Evolutionary conservation across 1,140 invertebrate genomes (phyloP).

Genomic region (Phymorhynchus buccinoides): DNA sequence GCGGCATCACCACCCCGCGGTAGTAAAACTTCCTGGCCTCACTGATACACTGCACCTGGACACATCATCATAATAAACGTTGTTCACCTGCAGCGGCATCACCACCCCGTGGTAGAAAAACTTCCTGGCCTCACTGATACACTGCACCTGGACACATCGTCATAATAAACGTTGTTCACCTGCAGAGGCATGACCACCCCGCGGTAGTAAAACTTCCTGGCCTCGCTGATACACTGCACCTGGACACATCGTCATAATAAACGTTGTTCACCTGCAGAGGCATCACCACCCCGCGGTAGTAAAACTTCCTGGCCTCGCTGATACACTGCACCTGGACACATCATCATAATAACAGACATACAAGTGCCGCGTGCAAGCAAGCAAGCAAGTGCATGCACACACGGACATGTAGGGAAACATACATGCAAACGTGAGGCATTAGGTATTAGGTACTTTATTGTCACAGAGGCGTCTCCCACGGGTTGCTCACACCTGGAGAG

Average conservation of each 20-base stretch:
- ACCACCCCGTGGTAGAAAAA: too few species aligned
- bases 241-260: too few species aligned
- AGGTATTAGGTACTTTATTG: too few species aligned
- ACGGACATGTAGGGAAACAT: background rate
- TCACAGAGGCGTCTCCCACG: too few species aligned
- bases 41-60: slow-evolving; percentile 60
- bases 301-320: slow-evolving; percentile 52
- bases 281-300: slow-evolving; percentile 58
- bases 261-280: slow-evolving; percentile 68
- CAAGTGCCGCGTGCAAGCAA: background rate
- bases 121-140: too few species aligned
- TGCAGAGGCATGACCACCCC: slow-evolving; percentile 65
- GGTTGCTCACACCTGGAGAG: too few species aligned
- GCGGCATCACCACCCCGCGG: slow-evolving; percentile 63
- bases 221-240: slow-evolving; percentile 63
- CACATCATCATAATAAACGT: too few species aligned
- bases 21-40: slow-evolving; percentile 50
- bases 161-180: slow-evolving; percentile 69
- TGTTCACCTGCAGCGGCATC: too few species aligned
- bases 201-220: slow-evolving; percentile 42
- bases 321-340: background rate
- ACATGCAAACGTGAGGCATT: background rate
- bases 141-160: too few species aligned
- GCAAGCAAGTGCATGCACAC: background rate
- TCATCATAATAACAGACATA: background rate